Evolutionary conservation across 1,140 invertebrate species (phyloP).

Genomic region (Forficula auricularia): DNA sequence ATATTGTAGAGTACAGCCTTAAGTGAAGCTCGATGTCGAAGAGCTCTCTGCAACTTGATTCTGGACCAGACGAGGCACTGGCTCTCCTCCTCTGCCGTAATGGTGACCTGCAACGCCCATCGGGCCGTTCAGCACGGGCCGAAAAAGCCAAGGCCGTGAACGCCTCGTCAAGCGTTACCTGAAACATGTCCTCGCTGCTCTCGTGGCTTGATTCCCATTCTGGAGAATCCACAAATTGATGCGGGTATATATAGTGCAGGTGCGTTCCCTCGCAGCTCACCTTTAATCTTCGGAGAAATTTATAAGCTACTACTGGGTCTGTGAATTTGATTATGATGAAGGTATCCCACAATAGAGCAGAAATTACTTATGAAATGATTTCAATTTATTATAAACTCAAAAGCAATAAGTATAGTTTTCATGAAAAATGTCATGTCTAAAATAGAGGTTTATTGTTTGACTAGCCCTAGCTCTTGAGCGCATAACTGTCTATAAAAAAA

Average conservation of each 20-base stretch:
- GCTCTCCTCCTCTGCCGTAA: conserved; percentile 58
- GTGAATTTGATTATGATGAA: no score
- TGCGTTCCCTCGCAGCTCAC: conserved; percentile 65
- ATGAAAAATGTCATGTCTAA: no score
- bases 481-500: no score
- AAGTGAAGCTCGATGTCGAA: conserved; percentile 50
- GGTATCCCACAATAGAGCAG: no score
- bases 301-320: neutral
- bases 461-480: no score
- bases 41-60: conserved; percentile 47
- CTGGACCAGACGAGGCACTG: conserved; percentile 61
- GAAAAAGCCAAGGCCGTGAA: neutral
- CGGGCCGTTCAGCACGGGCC: neutral
- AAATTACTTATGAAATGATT: no score
- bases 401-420: no score
- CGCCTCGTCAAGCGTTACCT: conserved; percentile 28
- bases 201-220: conserved; percentile 68
- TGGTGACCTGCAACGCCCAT: conserved; percentile 39
- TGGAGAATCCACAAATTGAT: conserved; percentile 73
- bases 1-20: conserved; percentile 55
- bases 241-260: conserved; percentile 59
- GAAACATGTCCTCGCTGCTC: conserved; percentile 56
- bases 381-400: no score
- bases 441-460: no score
- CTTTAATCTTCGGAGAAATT: conserved; percentile 38